Evolutionary conservation across 2,797 vertebrate genomes (phyloP).

Genomic region (Sorex maritimensis): DNA sequence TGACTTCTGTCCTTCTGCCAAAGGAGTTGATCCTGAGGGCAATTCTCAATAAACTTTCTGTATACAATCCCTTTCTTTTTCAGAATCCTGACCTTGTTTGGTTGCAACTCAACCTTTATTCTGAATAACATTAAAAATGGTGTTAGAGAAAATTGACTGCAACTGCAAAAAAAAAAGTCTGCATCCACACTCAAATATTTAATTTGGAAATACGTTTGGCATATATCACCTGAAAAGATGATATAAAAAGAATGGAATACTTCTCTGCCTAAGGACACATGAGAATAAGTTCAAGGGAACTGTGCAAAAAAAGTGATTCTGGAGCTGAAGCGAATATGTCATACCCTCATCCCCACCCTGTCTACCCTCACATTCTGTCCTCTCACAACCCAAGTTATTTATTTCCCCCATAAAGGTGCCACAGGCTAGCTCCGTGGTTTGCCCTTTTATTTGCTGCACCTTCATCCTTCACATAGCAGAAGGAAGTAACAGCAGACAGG

Average conservation of each 20-base stretch:
- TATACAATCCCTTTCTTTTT: neutral
- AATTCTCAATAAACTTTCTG: neutral
- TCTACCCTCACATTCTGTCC: neutral
- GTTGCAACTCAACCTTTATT: neutral
- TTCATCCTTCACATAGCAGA: neutral
- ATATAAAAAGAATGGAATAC: no score
- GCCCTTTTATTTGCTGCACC: neutral
- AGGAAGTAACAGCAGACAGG: neutral
- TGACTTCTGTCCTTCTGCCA: neutral
- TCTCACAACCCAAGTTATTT: neutral
- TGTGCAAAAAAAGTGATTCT: no score
- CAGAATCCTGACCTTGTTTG: neutral
- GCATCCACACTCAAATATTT: neutral
- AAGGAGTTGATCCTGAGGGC: neutral
- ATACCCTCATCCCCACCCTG: neutral
- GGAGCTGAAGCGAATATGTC: neutral
- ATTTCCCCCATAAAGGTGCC: neutral
- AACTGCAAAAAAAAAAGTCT: neutral
- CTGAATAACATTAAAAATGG: neutral
- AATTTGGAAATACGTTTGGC: neutral
- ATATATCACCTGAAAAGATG: neutral
- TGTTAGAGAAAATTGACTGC: neutral
- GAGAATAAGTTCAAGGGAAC: no score
- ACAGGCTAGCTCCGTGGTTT: neutral
- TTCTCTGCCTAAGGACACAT: no score